phyloP scores from a whole-genome alignment of 2,113 vertebrate genomes.

The Dendropsophus ebraccatus region DNA sequence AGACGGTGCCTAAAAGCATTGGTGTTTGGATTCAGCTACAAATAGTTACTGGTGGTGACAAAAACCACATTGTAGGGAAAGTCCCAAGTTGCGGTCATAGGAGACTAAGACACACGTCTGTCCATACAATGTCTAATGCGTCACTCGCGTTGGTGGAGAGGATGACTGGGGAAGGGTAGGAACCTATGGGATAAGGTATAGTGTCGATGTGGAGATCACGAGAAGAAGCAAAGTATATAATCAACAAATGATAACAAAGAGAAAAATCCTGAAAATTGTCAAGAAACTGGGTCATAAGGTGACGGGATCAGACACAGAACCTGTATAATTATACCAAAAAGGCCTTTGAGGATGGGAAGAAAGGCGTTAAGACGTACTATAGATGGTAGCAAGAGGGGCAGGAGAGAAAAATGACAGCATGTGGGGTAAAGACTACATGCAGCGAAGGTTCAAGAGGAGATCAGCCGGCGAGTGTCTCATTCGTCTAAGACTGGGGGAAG shows the following conservation, averaged over 20 bases:
- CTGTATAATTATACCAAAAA: not conserved
- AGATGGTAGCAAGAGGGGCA: conserved; percentile 25
- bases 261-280: not conserved
- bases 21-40: too few relatives aligned
- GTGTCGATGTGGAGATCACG: not conserved
- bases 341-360: not conserved
- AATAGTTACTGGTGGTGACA: too few relatives aligned
- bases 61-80: too few relatives aligned
- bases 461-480: conserved; percentile 13
- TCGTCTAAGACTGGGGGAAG: conserved; percentile 21
- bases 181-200: not conserved
- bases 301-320: not conserved
- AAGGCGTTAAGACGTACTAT: not conserved
- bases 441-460: conserved; percentile 38
- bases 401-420: conserved; percentile 23
- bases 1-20: too few relatives aligned
- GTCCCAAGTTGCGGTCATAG: too few relatives aligned
- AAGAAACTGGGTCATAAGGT: conserved; percentile 3
- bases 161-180: not conserved
- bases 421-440: conserved; percentile 33
- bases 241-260: not conserved
- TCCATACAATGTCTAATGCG: not conserved
- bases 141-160: not conserved
- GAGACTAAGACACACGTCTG: too few relatives aligned
- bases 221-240: not conserved